Conservation (phyloP, 2,888 invertebrate genomes). For the Ormyrus labotus region DNA sequence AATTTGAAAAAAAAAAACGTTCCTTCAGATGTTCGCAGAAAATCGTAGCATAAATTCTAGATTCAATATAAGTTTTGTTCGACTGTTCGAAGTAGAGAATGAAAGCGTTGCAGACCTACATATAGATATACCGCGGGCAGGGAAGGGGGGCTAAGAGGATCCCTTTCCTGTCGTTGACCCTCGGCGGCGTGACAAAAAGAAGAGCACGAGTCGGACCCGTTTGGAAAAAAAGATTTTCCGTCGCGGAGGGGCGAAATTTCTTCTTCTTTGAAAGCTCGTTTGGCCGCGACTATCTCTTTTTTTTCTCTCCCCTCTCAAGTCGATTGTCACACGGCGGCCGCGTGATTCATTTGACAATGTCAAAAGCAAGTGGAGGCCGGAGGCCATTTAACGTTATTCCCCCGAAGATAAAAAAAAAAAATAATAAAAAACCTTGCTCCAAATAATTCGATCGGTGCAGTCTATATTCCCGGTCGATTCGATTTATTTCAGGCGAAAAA, state of each 20-base stretch:
- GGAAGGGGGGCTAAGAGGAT: background rate
- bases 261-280: conserved; percentile 54
- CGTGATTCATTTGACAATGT: conserved; percentile 34
- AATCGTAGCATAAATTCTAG: conserved; percentile 37
- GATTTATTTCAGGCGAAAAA: background rate
- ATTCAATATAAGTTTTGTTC: conserved; percentile 41
- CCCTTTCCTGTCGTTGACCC: conserved; percentile 35
- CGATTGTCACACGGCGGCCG: conserved; percentile 39
- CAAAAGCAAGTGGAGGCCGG: conserved; percentile 8
- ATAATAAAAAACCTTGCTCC: no score
- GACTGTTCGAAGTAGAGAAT: conserved; percentile 5
- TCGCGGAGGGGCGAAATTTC: conserved; percentile 35
- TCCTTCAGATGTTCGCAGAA: conserved; percentile 24
- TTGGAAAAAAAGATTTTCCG: conserved; percentile 44
- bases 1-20: conserved; percentile 2
- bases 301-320: conserved; percentile 6
- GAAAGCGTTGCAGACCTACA: conserved; percentile 8
- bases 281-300: conserved; percentile 37
- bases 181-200: conserved; percentile 36
- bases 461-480: background rate
- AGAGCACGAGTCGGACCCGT: background rate
- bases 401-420: no score
- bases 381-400: conserved; percentile 26
- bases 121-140: background rate
- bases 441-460: no score